Percentiles rank a stretch among this genome's conserved stretches.
Conservation (phyloP, 2,113 vertebrate genomes). For the Mus pahari region DNA sequence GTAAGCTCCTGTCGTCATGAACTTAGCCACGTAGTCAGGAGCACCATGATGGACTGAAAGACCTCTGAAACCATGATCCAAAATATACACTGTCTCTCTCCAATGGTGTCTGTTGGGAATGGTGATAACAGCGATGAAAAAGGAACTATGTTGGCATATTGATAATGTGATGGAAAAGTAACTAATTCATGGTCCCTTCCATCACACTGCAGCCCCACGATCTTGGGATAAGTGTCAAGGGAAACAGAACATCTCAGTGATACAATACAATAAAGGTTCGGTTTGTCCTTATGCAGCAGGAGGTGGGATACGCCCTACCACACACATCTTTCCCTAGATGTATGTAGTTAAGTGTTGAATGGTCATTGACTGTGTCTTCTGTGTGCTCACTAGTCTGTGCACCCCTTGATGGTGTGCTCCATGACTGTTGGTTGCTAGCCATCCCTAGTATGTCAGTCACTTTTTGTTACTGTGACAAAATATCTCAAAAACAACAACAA, state of each 20-base stretch:
- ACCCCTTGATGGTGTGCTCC: background rate
- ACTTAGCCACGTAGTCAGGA: background rate
- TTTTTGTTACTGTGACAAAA: background rate
- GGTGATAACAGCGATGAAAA: too few relatives aligned
- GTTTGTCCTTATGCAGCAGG: background rate
- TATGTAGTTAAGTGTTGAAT: background rate
- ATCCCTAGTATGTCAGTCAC: background rate
- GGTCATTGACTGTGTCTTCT: background rate
- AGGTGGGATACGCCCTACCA: background rate
- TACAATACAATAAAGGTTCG: background rate
- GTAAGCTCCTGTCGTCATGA: background rate
- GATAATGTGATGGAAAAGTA: background rate
- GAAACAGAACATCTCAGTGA: background rate
- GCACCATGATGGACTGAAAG: background rate
- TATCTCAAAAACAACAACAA: too few relatives aligned
- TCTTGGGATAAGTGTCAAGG: background rate
- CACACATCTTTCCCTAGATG: background rate
- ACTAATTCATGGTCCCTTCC: background rate
- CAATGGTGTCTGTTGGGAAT: too few relatives aligned
- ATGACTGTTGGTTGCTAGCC: background rate
- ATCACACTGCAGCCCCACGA: background rate
- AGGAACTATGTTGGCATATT: too few relatives aligned
- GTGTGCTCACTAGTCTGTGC: background rate
- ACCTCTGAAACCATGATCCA: background rate
- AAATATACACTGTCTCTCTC: background rate